Base-by-base conservation (phyloP, 2,888 invertebrate species). In the Tupiocoris notatus region DNA sequence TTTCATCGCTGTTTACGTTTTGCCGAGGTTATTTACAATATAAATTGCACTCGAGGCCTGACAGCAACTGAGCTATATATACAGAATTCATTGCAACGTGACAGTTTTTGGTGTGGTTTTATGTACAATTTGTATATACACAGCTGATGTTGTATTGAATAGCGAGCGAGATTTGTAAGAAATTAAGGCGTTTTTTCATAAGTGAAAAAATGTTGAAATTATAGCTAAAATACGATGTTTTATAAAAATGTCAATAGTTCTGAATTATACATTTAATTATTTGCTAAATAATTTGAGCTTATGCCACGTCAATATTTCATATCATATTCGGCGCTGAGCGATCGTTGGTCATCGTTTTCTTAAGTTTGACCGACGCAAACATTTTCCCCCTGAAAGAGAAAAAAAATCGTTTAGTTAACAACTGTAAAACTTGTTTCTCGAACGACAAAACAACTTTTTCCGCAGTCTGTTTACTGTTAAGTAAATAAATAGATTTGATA, bases 351-450 rank as follows among this genome's bases (percentile, higher is more conserved):
- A 92, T 90, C 82, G 92, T 91, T 87, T 93, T 93, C 84, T 93
- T 89, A 84, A 94, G 89, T 87, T 94, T 94, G 84, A 94, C 93
- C 79, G 94, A 94, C 78, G 94, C 93, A 84, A 94, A 94, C 85
- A 92, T 91, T 85, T 92, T 93, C 83, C 90, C 89, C 88, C 93
- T 94, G 90, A 80, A 86, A 86, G 75, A 76, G 12, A 76, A 66
- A 66, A 61, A 66, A 54, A 59, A 62, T 78, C 22, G 62, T 12
- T 70, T 54, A 54, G n/a, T 39, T 54, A 57, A 16, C 12, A 18
- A 54, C 20, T 58, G 24, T 58, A n/a, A 54, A 63, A 64, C n/a
- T n/a, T n/a, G n/a, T n/a, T n/a, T n/a, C 22, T 21, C 54, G 16
- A 56, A 68, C 22, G 23, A 56, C 57, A 23, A 68, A 68, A 54